Evolutionary conservation across 2,797 vertebrate genomes (phyloP).

Genomic region (Rachycentron canadum): DNA sequence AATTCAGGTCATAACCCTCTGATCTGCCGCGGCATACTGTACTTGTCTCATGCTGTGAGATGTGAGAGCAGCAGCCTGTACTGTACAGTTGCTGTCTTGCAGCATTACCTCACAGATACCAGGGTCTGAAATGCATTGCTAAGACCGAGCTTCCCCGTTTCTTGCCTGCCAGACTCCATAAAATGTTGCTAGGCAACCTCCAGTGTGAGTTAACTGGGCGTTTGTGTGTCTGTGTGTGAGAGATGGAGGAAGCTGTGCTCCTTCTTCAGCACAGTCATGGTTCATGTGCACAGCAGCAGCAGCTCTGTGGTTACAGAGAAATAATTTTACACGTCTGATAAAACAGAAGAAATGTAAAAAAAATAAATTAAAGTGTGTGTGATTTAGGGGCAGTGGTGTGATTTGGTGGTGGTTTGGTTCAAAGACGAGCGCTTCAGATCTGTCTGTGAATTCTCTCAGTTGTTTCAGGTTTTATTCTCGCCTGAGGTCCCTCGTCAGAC

Average conservation of each 20-base stretch:
- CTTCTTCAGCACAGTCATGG: slow-evolving; percentile 71
- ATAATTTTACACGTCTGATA: not conserved
- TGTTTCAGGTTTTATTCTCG: slow-evolving; percentile 5
- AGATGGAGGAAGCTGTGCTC: slow-evolving; percentile 46
- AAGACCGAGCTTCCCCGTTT: slow-evolving; percentile 70
- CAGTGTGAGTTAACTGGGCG: slow-evolving; percentile 46
- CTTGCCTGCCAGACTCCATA: slow-evolving; percentile 69
- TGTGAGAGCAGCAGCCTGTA: not conserved
- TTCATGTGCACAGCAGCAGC: slow-evolving; percentile 59
- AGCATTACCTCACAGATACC: slow-evolving; percentile 59
- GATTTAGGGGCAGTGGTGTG: not conserved
- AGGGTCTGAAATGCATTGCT: slow-evolving; percentile 45
- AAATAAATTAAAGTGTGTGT: not conserved
- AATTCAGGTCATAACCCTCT: slow-evolving; percentile 10
- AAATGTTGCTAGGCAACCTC: slow-evolving; percentile 86
- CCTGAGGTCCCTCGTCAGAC: slow-evolving; percentile 18
- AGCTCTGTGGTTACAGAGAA: slow-evolving; percentile 33
- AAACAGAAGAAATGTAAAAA: not conserved
- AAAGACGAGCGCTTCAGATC: not conserved
- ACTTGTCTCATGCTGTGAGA: slow-evolving; percentile 10
- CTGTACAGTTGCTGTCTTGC: slow-evolving; percentile 40
- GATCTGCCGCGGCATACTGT: not conserved
- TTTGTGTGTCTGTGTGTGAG: slow-evolving; percentile 5
- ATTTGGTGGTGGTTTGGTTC: not conserved
- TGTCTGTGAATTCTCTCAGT: not conserved